Base-by-base conservation (phyloP, 2,888 invertebrate species). In the Protophormia terraenovae region DNA sequence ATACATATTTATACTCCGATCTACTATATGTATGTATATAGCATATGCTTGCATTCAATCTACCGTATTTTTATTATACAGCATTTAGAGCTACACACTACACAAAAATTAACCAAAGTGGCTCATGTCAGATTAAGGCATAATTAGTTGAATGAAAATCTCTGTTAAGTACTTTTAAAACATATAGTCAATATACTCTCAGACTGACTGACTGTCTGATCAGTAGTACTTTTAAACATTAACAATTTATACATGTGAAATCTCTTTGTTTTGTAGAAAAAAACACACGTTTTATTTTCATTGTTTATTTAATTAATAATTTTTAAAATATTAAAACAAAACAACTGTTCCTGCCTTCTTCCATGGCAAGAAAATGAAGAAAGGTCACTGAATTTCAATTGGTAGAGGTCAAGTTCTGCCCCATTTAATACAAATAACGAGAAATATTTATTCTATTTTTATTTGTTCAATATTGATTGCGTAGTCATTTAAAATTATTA, bases 361-460 rank as follows among this genome's bases (percentile, higher is more conserved):
- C 22, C 12, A 14, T 38, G 16, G 10, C 2, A 8, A 53, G 72
- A 41, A 77, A 29, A 32, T 47, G 27, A 10, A 58, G 58, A 45
- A 87, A 88, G 89, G 89, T 90, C 88, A 89, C 87, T 85, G 82
- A 83, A 87, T 87, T 88, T 85, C 86, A 86, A 87, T 87, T 87
- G 87, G 55, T 69, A 53, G 88, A 90, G 91, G 90, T 91, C 91
- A 90, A 89, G 88, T 89, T 88, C 87, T 81, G 87, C 86, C 86
- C 87, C 82, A 88, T 88, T 89, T 89, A 66, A 32, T 38, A 50
- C 16, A 73, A 81, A 60, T 35, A 62, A 62, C 0, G 7, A 41
- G 32, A 66, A 67, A 69, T 45, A 67, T 64, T 60, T 45, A 47
- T 69, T 72, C 3, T 62, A 14, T 53, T 47, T 78, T 69, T 41